Conservation (phyloP, 1,140 invertebrate genomes). For the Drosophila ambigua region DNA sequence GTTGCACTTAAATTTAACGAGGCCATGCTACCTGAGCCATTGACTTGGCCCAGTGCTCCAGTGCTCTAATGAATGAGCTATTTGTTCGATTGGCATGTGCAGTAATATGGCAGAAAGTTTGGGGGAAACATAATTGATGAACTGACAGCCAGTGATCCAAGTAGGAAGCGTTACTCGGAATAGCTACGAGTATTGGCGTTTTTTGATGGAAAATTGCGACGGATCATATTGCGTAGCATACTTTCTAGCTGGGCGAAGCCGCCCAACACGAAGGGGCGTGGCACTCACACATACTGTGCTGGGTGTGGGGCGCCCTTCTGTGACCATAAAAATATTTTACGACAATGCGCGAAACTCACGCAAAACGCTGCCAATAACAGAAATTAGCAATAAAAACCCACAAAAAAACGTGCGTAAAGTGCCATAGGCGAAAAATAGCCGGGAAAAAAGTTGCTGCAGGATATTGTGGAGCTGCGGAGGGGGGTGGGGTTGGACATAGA, state of each 20-base stretch:
- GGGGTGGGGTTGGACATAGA: neutral
- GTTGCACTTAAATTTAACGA: constrained; percentile 66
- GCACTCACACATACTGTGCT: constrained; percentile 1
- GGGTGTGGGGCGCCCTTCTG: neutral
- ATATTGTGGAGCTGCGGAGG: neutral
- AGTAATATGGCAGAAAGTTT: constrained; percentile 4
- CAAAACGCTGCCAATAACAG: constrained; percentile 73
- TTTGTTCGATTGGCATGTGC: constrained; percentile 15
- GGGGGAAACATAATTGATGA: neutral
- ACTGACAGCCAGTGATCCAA: neutral
- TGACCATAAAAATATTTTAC: constrained; percentile 77
- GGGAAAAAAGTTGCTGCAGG: constrained; percentile 18
- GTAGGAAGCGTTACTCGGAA: neutral
- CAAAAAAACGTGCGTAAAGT: constrained; percentile 44
- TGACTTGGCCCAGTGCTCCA: constrained; percentile 20
- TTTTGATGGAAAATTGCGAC: neutral
- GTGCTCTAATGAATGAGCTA: constrained; percentile 38
- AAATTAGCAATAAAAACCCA: constrained; percentile 74
- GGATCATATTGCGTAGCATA: constrained; percentile 14
- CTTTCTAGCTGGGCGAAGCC: constrained; percentile 44
- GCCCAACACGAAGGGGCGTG: neutral
- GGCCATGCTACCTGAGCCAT: constrained; percentile 38
- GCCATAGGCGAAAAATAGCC: constrained; percentile 53
- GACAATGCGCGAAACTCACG: constrained; percentile 65
- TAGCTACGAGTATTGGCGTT: neutral